Conservation (phyloP, 2,888 invertebrate species). For the Zaprionus lineosus region DNA sequence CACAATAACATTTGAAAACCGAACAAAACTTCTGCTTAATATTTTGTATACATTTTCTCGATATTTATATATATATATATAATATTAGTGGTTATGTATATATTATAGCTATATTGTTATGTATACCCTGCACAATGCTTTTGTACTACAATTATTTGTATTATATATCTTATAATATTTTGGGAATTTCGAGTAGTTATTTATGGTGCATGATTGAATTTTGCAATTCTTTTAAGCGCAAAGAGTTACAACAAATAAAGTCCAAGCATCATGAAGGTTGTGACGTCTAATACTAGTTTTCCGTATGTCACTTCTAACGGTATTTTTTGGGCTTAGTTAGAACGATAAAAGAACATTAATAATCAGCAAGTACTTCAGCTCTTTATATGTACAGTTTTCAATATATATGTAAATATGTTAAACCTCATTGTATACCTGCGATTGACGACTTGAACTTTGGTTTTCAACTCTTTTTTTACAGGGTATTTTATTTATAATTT, state of each 20-base stretch:
- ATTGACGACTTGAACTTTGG: conserved; percentile 63
- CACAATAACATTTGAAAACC: conserved; percentile 57
- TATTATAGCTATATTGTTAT: too few relatives aligned
- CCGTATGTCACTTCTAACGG: not conserved
- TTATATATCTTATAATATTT: conserved; percentile 1
- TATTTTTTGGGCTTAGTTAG: conserved; percentile 14
- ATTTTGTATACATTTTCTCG: conserved; percentile 13
- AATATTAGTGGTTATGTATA: not conserved
- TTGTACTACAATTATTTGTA: conserved; percentile 41
- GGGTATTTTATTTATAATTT: conserved; percentile 15
- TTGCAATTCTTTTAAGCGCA: conserved; percentile 70
- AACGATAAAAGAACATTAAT: conserved; percentile 50
- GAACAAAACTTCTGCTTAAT: conserved; percentile 42
- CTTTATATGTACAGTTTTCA: conserved; percentile 68
- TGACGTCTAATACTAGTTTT: not conserved
- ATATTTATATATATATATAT: conserved; percentile 5
- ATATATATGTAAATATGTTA: conserved; percentile 34
- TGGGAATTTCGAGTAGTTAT: conserved; percentile 6
- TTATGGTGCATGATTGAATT: conserved; percentile 72
- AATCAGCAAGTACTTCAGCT: conserved; percentile 81
- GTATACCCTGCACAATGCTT: conserved; percentile 72
- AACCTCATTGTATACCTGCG: conserved; percentile 77
- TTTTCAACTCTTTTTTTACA: conserved; percentile 53
- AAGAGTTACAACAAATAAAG: conserved; percentile 54
- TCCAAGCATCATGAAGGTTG: conserved; percentile 2